phyloP scores from a whole-genome alignment of 1,140 invertebrate genomes.

The Ptiloglossa arizonensis region DNA sequence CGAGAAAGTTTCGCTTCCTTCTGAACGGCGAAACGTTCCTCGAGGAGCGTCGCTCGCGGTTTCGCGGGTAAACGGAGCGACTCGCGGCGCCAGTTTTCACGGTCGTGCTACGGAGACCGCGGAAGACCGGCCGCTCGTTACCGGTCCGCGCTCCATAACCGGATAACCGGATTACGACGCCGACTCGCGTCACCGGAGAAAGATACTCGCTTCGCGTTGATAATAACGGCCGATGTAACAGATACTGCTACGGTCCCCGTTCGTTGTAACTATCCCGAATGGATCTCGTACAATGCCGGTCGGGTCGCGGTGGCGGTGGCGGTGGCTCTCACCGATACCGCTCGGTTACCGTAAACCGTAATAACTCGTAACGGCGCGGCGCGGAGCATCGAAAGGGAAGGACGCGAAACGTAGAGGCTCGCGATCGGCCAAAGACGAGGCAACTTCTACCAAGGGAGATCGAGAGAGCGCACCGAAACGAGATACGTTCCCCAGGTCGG shows the following conservation, averaged over 20 bases:
- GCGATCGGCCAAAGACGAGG: too few relatives aligned
- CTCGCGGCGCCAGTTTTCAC: conserved; percentile 13
- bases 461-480: background rate
- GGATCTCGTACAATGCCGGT: conserved; percentile 28
- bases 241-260: conserved; percentile 37
- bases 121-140: conserved; percentile 4
- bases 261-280: conserved; percentile 9
- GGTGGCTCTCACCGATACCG: conserved; percentile 1
- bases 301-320: background rate
- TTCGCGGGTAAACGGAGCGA: background rate
- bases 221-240: conserved; percentile 33
- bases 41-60: background rate
- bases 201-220: conserved; percentile 17
- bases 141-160: conserved; percentile 7
- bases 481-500: conserved; percentile 1
- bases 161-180: conserved; percentile 36
- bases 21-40: too few relatives aligned
- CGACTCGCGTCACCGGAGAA: conserved; percentile 8
- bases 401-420: background rate
- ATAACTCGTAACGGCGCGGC: conserved; percentile 27
- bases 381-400: background rate
- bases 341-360: conserved; percentile 33
- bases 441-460: background rate
- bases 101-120: background rate
- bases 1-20: too few relatives aligned